Percentiles rank a stretch among this genome's conserved stretches.
phyloP scores from a whole-genome alignment of 2,888 invertebrate genomes.

The Leptopilina myrica region DNA sequence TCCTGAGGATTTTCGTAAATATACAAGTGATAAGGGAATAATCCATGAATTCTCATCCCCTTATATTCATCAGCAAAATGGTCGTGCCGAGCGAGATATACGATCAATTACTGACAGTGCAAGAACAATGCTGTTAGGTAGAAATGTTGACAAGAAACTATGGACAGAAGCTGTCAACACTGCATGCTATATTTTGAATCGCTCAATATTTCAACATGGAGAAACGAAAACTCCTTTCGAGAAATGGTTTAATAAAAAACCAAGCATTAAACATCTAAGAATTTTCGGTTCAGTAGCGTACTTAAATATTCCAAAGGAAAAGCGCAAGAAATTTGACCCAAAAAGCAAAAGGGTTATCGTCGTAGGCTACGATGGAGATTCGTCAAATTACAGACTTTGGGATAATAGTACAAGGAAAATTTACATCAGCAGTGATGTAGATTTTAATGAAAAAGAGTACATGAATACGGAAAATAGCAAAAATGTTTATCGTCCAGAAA shows the following conservation, averaged over 20 bases:
- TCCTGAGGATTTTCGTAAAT: not conserved
- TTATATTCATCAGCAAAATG: slow-evolving; percentile 44
- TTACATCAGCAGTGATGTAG: not conserved
- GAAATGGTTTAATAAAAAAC: slow-evolving; percentile 45
- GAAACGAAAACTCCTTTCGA: slow-evolving; percentile 40
- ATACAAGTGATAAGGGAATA: slow-evolving; percentile 25
- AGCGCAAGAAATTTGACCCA: slow-evolving; percentile 38
- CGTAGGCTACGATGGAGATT: slow-evolving; percentile 46
- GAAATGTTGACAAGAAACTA: slow-evolving; percentile 37
- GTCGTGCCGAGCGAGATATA: slow-evolving; percentile 38
- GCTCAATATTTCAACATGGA: slow-evolving; percentile 50
- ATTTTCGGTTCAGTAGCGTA: slow-evolving; percentile 57
- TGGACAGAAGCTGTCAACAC: slow-evolving; percentile 60
- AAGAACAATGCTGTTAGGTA: slow-evolving; percentile 38
- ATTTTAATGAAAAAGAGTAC: not conserved
- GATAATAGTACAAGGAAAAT: not conserved
- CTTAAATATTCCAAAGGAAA: slow-evolving; percentile 45
- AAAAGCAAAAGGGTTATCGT: slow-evolving; percentile 39
- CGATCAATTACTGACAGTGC: slow-evolving; percentile 44
- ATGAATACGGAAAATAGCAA: not conserved
- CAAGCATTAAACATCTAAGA: slow-evolving; percentile 55
- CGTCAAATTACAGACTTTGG: slow-evolving; percentile 45
- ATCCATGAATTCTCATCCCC: slow-evolving; percentile 43
- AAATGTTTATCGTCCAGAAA: no score
- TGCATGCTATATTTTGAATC: slow-evolving; percentile 58